Conservation (phyloP, 1,140 invertebrate species). For the Hycleus cichorii region DNA sequence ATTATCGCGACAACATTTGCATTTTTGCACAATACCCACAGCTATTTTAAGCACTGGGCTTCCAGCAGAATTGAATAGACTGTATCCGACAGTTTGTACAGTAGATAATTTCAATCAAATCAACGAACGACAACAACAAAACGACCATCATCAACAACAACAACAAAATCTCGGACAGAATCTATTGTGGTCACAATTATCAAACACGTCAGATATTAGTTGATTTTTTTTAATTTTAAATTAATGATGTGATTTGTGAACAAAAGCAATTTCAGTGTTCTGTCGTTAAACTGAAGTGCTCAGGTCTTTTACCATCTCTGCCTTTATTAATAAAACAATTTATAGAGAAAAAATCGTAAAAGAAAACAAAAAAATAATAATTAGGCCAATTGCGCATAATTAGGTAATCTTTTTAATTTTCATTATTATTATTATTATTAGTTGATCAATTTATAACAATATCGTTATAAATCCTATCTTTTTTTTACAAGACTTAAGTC, state of each 20-base stretch:
- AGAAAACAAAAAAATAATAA: slow-evolving; percentile 6
- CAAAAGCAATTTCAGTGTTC: slow-evolving; percentile 26
- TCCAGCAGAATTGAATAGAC: slow-evolving; percentile 14
- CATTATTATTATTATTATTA: not conserved
- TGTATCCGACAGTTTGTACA: slow-evolving; percentile 14
- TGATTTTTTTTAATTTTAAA: slow-evolving; percentile 18
- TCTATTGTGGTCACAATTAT: slow-evolving; percentile 1
- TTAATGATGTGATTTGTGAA: slow-evolving; percentile 11
- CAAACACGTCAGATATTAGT: slow-evolving; percentile 13
- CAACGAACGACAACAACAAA: slow-evolving; percentile 19
- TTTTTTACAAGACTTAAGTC: not conserved
- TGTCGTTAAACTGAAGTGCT: slow-evolving; percentile 21
- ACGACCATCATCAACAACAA: not conserved
- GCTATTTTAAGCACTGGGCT: slow-evolving; percentile 13
- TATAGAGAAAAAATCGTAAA: too few relatives aligned
- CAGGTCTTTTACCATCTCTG: slow-evolving; percentile 29
- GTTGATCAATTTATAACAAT: not conserved
- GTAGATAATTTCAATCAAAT: slow-evolving; percentile 13
- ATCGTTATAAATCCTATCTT: not conserved
- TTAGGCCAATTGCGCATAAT: slow-evolving; percentile 19
- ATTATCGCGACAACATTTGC: not conserved
- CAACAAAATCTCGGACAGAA: not conserved
- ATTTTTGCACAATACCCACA: slow-evolving; percentile 6
- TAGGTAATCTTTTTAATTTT: slow-evolving; percentile 18
- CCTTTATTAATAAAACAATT: slow-evolving; percentile 16